These are phyloP conservation scores for Butorides virescens DNA, from an alignment of 2,113 vertebrate species.

Conservation along the genomic window DNA sequence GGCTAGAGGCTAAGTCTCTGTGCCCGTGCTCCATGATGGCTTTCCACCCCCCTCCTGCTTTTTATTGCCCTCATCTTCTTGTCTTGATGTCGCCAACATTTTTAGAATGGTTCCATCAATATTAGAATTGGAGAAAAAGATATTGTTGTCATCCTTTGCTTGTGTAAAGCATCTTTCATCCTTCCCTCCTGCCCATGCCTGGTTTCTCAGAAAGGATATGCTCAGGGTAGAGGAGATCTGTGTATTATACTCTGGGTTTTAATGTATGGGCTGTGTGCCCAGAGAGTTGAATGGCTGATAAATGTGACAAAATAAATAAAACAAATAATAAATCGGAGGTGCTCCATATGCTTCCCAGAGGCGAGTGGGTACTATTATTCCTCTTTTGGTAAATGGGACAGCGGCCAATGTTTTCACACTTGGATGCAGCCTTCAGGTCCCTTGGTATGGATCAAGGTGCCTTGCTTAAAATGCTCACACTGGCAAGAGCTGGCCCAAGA, in stretches of 20 bases:
- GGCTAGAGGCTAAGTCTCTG: neutral
- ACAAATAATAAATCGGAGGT: constrained; percentile 43
- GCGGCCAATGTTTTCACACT: constrained; percentile 9
- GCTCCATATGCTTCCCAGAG: constrained; percentile 19
- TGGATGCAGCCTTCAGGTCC: neutral
- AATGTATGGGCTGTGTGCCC: constrained; percentile 26
- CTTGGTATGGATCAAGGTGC: neutral
- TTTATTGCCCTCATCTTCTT: constrained; percentile 4
- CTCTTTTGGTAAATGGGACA: constrained; percentile 10
- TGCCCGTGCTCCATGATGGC: neutral
- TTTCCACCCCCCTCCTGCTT: neutral
- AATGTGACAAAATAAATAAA: constrained; percentile 63
- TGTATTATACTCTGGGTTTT: constrained; percentile 23
- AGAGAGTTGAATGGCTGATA: constrained; percentile 45
- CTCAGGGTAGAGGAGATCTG: constrained; percentile 5
- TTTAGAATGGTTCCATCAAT: constrained; percentile 28
- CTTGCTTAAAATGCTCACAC: neutral
- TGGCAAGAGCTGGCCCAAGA: neutral
- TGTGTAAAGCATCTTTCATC: constrained; percentile 19
- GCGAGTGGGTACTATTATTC: constrained; percentile 5
- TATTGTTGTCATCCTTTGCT: constrained; percentile 8
- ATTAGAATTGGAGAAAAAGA: constrained; percentile 21
- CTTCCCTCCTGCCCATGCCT: neutral
- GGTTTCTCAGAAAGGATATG: constrained; percentile 9
- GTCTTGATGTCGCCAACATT: constrained; percentile 14